Base-by-base conservation (phyloP, 2,113 vertebrate genomes). In the Holacanthus passer region DNA sequence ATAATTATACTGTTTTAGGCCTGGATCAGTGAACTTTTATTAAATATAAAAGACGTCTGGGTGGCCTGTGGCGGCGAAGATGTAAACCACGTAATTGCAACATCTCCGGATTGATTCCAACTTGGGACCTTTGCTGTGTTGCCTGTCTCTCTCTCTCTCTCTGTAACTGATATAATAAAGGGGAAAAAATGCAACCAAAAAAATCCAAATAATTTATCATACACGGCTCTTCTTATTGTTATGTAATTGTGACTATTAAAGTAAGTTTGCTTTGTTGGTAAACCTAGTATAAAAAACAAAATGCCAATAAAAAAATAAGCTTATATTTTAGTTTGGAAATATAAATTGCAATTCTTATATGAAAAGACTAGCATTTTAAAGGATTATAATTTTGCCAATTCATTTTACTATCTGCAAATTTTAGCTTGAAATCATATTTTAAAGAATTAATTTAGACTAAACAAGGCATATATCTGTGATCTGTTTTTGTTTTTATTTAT, bases 11-110 rank as follows among this genome's bases (percentile, higher is more conserved):
- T 53, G 37, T 66, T 62, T 53, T 16, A 62, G n/a, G 12, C n/a
- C 13, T 5, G n/a, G 48, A 17, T 77, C 48, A 58, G 7, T 77
- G 58, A 68, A 63, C 47, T 56, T 58, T 37, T 22, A 63, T 66
- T 24, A 37, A 65, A 75, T 29, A 47, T n/a, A 73, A 16, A 32
- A 52, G 22, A 4, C 1, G 7, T 60, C 27, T 60, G 5, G 16
- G 50, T 13, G 35, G 45, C 48, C 24, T 53, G 10, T n/a, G 37
- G 13, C 3, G 1, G 32, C 19, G 53, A 4, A 50, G 59, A 29
- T 50, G 19, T 35, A 53, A 77, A 53, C 43, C 41, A 62, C 14
- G 7, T 60, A 71, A 55, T 7, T 62, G 45, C 27, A 62, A n/a
- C 27, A 84, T 37, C 17, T 32, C 20, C 1, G 1, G 5, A 47